Conservation (phyloP, 2,113 vertebrate species). For the Notarius lentiginosus region DNA sequence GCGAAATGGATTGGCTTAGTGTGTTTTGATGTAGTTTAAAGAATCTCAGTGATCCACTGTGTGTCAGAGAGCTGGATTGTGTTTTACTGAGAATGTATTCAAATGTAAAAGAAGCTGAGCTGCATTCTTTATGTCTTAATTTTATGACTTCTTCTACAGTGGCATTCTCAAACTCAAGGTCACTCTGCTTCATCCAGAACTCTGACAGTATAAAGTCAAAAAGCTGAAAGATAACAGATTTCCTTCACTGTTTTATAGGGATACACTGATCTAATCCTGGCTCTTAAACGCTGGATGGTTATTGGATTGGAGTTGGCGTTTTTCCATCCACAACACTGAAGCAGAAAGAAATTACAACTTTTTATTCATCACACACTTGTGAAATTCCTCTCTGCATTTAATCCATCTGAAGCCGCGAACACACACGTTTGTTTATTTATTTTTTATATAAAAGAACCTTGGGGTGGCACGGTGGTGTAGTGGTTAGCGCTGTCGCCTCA, state of each 20-base stretch:
- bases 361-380: too few species aligned
- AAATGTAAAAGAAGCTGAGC: not conserved
- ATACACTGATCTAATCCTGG: not conserved
- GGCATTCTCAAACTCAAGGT: not conserved
- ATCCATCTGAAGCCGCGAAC: too few species aligned
- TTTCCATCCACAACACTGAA: not conserved
- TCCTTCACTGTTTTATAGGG: not conserved
- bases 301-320: not conserved
- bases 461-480: too few species aligned
- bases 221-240: not conserved
- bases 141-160: not conserved
- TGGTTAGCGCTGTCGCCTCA: too few species aligned
- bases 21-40: not conserved
- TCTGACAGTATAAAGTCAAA: not conserved
- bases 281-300: not conserved
- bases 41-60: not conserved
- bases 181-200: not conserved
- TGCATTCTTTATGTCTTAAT: not conserved
- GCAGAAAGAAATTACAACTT: too few species aligned
- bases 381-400: too few species aligned
- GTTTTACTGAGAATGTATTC: not conserved
- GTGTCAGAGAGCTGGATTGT: not conserved
- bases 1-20: not conserved
- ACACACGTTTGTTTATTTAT: too few species aligned
- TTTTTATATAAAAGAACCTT: too few species aligned